These are phyloP conservation scores for Trinectes maculatus DNA, from an alignment of 2,113 vertebrate species.

Conservation along the genomic window DNA sequence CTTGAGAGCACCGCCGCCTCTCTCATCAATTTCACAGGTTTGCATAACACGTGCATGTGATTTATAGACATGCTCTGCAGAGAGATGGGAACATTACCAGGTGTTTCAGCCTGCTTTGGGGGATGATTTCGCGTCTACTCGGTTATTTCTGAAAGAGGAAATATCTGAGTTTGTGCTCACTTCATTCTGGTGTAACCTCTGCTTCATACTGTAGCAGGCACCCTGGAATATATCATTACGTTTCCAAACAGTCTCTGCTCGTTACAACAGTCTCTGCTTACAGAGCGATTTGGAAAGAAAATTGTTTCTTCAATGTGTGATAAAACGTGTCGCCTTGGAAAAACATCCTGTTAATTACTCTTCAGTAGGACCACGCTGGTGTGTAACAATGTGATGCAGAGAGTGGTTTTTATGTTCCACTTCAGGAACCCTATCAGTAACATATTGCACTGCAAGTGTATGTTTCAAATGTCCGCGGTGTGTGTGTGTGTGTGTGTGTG, in stretches of 20 bases:
- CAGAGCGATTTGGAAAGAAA: slow-evolving; percentile 46
- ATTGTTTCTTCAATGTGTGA: slow-evolving; percentile 36
- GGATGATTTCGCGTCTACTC: slow-evolving; percentile 20
- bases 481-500: background rate
- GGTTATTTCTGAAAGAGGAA: slow-evolving; percentile 38
- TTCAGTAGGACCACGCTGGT: slow-evolving; percentile 26
- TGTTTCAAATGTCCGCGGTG: slow-evolving; percentile 10
- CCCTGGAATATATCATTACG: slow-evolving; percentile 40
- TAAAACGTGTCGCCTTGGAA: slow-evolving; percentile 35
- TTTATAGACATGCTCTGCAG: slow-evolving; percentile 31
- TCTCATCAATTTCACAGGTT: slow-evolving; percentile 50
- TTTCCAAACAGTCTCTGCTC: slow-evolving; percentile 36
- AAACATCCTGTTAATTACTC: slow-evolving; percentile 56
- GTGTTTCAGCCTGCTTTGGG: slow-evolving; percentile 10
- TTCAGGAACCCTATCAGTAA: slow-evolving; percentile 61
- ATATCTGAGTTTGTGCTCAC: slow-evolving; percentile 18
- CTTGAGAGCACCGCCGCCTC: slow-evolving; percentile 18
- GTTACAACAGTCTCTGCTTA: slow-evolving; percentile 28
- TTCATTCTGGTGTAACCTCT: slow-evolving; percentile 35
- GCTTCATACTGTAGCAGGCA: slow-evolving; percentile 38
- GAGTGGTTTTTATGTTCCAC: slow-evolving; percentile 34
- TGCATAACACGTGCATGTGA: slow-evolving; percentile 41
- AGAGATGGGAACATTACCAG: background rate
- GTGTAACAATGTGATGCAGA: slow-evolving; percentile 13
- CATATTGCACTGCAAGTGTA: slow-evolving; percentile 31